Base-by-base conservation (phyloP, 2,888 invertebrate genomes). In the Neoaliturus tenellus region DNA sequence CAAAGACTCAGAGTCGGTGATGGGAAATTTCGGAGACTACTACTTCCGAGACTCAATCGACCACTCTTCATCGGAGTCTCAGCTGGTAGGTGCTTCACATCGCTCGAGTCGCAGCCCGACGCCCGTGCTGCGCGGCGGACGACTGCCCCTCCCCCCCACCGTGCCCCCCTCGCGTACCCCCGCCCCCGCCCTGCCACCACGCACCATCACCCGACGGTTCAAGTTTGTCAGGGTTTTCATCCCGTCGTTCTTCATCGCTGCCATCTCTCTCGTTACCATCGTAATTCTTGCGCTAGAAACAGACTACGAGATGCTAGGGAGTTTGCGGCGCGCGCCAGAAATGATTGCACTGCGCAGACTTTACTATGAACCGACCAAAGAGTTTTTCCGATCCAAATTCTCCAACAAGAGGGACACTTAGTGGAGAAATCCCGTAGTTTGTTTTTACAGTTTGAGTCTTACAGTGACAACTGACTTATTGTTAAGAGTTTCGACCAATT, bases 301-400 rank as follows among this genome's bases (percentile, higher is more conserved):
- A 23, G 96, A 97, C 90, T 94, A 94, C 89, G 93, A 95, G 82
- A 90, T 95, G 35, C 93, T 97, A 87, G 93, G 93, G 84, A 92
- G 92, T 44, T 90, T 97, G 85, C 93, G 95, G 85, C 94, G 94
- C 89, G 93, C 94, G 89, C 97, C 97, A 35, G 97, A 97, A 91
- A 93, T 97, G 91, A 90, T 92, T 80, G 90, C 95, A 75, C 92
- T 97, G 83, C 93, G 95, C 85, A 94, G 95, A 88, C 95, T 96
- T 89, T 96, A 97, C 91, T 97, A 97, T 91, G 94, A 95, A 88
- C 97, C 97, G 31, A 92, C 96, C 83, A 97, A 96, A 90, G 95
- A 96, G 89, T 96, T 94, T 90, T 90, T 96, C 51, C 84, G 83
- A 71, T 75, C 82, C 12, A 84, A 84, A 78, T 81, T 81, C 51